Evolutionary conservation across 2,113 vertebrate species (phyloP).

Genomic region (Eulemur macaco): DNA sequence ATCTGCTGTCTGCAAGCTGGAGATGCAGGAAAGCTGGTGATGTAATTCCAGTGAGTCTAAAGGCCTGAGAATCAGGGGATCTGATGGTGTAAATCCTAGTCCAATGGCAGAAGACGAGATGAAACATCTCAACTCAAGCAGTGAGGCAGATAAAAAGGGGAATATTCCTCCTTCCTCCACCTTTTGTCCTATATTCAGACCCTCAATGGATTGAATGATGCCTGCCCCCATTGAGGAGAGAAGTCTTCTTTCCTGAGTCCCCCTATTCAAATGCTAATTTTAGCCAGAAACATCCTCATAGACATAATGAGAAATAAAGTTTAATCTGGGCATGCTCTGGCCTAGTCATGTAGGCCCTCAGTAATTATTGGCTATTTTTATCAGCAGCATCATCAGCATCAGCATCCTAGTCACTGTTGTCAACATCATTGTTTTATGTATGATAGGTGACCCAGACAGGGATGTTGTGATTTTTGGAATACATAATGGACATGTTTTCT

Average conservation of each 20-base stretch:
- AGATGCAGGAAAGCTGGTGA: not conserved
- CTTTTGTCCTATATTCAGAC: not conserved
- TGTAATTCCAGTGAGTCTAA: not conserved
- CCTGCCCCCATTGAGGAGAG: not conserved
- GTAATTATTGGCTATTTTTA: not conserved
- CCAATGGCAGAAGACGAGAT: not conserved
- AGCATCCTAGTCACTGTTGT: not conserved
- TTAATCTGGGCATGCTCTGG: not conserved
- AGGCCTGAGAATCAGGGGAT: not conserved
- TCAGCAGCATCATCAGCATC: too few relatives aligned
- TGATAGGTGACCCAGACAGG: not conserved
- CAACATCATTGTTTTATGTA: not conserved
- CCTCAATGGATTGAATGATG: not conserved
- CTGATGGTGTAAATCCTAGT: not conserved
- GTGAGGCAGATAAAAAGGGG: not conserved
- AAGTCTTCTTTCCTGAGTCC: not conserved
- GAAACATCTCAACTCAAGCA: not conserved
- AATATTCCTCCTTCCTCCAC: not conserved
- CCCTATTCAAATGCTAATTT: not conserved
- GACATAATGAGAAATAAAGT: not conserved
- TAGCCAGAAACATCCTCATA: not conserved
- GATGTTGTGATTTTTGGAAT: not conserved
- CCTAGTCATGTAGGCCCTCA: not conserved
- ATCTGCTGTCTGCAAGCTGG: not conserved
- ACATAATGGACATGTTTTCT: not conserved